These are phyloP conservation scores for Prosopocoilus inquinatus DNA, from an alignment of 2,888 invertebrate species.

Conservation along the genomic window DNA sequence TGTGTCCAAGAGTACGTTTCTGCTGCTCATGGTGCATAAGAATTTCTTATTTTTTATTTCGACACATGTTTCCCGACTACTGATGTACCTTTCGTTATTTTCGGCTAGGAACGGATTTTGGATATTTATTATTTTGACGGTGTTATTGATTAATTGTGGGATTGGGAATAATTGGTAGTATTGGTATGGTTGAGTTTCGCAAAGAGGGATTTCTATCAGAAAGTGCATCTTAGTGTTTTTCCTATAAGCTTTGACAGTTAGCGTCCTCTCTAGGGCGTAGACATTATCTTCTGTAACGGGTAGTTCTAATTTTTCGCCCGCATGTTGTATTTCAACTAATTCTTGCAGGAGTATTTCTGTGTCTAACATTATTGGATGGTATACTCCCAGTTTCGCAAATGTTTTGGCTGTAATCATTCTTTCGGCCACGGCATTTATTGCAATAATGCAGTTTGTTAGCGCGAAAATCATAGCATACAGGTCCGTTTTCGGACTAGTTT, in stretches of 20 bases:
- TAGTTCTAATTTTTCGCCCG: neutral
- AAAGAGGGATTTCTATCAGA: neutral
- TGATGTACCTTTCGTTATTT: neutral
- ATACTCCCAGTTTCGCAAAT: neutral
- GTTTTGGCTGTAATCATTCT: neutral
- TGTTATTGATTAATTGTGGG: neutral
- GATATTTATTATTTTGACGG: neutral
- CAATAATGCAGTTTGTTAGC: neutral
- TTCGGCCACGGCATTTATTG: neutral
- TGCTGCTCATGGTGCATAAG: neutral
- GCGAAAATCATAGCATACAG: neutral
- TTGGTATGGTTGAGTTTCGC: neutral
- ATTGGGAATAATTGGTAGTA: neutral
- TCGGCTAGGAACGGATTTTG: neutral
- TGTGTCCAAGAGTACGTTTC: neutral
- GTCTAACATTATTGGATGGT: too few species aligned
- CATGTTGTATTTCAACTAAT: too few species aligned
- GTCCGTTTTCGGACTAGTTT: neutral
- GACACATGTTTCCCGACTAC: neutral
- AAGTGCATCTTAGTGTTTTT: slow-evolving; percentile 1
- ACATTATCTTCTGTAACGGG: neutral
- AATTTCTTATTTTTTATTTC: neutral
- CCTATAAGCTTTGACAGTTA: neutral
- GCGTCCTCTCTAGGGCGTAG: neutral
- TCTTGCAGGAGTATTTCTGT: too few species aligned